These are phyloP conservation scores for Criorhina ranunculi DNA, from an alignment of 2,888 invertebrate genomes.

Conservation along the genomic window DNA sequence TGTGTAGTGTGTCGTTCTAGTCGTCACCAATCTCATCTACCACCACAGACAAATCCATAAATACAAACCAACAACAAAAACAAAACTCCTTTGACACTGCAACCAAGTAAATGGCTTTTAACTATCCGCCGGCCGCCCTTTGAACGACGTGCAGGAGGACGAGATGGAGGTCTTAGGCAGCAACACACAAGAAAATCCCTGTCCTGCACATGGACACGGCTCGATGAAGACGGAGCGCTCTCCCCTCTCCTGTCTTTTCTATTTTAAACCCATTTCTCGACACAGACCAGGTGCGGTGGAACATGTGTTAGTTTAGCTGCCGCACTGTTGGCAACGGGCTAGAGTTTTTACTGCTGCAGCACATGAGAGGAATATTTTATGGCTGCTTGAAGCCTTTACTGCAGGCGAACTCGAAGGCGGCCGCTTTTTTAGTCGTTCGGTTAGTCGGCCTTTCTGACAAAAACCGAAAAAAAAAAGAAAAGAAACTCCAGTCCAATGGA, in stretches of 20 bases:
- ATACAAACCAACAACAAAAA: conserved; percentile 55
- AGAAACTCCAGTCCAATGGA: not conserved
- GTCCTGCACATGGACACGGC: conserved; percentile 31
- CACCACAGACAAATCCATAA: conserved; percentile 57
- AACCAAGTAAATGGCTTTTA: conserved; percentile 59
- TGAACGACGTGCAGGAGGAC: not conserved
- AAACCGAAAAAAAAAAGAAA: not conserved
- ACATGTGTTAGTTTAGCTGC: conserved; percentile 38
- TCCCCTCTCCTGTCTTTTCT: conserved; percentile 20
- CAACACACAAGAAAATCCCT: conserved; percentile 20
- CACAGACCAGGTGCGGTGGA: conserved; percentile 14
- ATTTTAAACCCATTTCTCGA: conserved; percentile 51
- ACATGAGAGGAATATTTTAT: conserved; percentile 47
- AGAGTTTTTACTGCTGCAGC: conserved; percentile 16
- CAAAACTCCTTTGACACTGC: conserved; percentile 41
- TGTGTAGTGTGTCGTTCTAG: conserved; percentile 43
- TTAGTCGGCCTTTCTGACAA: conserved; percentile 3
- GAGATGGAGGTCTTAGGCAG: not conserved
- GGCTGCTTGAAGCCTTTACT: conserved; percentile 42
- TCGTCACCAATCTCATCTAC: conserved; percentile 7
- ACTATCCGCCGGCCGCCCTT: conserved; percentile 21
- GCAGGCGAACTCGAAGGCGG: conserved; percentile 4
- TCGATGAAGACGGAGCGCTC: conserved; percentile 15
- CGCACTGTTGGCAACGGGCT: not conserved
- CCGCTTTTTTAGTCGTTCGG: too few species aligned